phyloP scores from a whole-genome alignment of 2,113 vertebrate species.

The Silurus asotus region DNA sequence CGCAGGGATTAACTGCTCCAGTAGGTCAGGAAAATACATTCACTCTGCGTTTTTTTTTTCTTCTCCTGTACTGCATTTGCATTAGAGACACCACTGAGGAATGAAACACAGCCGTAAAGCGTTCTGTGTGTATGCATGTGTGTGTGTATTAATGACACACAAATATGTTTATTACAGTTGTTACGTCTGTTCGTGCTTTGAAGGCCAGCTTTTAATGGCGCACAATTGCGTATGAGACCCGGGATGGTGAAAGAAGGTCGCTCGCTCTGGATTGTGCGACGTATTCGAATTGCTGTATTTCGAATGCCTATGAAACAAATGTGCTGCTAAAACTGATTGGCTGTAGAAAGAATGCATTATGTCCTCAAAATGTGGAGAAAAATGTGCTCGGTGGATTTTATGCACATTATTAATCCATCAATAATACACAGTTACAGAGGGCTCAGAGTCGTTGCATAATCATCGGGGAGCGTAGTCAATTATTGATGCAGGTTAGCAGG shows the following conservation, averaged over 20 bases:
- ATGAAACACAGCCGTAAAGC: slow-evolving; percentile 1
- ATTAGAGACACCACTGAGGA: background rate
- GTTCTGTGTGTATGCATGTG: background rate
- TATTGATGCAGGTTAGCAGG: background rate
- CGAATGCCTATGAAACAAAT: background rate
- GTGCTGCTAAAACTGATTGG: background rate
- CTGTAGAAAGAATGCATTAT: background rate
- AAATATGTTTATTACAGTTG: slow-evolving; percentile 11
- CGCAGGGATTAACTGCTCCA: slow-evolving; percentile 35
- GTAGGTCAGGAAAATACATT: slow-evolving; percentile 38
- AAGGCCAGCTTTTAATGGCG: slow-evolving; percentile 30
- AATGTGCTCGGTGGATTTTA: background rate
- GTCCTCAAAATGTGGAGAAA: background rate
- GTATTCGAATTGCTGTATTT: background rate
- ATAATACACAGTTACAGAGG: background rate
- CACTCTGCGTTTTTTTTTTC: background rate
- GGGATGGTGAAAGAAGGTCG: background rate
- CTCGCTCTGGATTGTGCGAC: background rate
- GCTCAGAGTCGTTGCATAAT: background rate
- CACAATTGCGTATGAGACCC: background rate
- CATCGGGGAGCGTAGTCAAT: background rate
- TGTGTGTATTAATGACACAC: background rate
- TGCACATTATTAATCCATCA: background rate
- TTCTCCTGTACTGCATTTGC: background rate
- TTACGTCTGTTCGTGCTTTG: background rate